Conservation (phyloP, 1,140 invertebrate genomes). For the Trichoplusia ni region DNA sequence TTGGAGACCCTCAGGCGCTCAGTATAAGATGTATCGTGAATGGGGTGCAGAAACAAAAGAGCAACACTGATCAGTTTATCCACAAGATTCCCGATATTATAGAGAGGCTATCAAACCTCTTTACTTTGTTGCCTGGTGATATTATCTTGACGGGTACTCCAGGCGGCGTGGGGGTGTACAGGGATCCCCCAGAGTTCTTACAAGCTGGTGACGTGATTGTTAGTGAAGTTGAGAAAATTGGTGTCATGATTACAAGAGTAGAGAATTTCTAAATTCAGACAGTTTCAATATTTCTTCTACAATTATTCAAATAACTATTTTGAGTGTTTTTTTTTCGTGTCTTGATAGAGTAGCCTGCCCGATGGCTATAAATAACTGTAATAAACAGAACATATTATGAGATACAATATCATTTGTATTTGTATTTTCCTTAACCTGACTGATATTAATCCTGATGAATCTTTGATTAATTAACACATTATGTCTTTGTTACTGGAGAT, state of each 20-base stretch:
- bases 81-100: constrained; percentile 89
- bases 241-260: constrained; percentile 31
- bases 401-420: no score
- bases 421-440: no score
- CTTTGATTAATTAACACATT: no score
- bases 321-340: background rate
- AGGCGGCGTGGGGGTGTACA: constrained; percentile 89
- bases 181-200: constrained; percentile 83
- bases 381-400: no score
- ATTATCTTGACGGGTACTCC: constrained; percentile 93
- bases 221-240: constrained; percentile 40
- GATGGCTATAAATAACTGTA: no score
- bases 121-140: constrained; percentile 91
- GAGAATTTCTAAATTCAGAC: constrained; percentile 23
- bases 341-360: no score
- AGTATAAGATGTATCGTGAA: constrained; percentile 88
- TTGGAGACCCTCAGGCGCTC: constrained; percentile 87
- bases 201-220: constrained; percentile 31
- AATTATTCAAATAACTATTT: background rate
- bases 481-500: no score
- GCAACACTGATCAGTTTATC: constrained; percentile 89
- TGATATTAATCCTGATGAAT: no score
- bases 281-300: background rate
- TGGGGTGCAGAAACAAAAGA: constrained; percentile 88
- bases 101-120: constrained; percentile 88